Evolutionary conservation across 2,888 invertebrate species (phyloP).

Genomic region (Bimastos eiseni): DNA sequence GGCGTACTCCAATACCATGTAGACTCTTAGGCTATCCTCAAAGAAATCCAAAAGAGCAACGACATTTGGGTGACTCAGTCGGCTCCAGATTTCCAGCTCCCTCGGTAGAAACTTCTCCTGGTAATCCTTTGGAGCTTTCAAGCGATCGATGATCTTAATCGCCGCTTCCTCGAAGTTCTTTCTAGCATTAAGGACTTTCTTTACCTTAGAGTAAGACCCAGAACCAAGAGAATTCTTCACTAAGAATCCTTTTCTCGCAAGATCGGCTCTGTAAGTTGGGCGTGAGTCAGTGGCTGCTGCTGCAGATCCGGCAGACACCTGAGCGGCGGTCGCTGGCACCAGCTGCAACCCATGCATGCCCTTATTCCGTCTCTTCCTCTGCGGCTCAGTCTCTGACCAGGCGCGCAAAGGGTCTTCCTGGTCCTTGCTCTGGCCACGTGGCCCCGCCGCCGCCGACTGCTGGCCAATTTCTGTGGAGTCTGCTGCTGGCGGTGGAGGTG

Average conservation of each 20-base stretch:
- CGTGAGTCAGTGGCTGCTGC: background rate
- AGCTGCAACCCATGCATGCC: background rate
- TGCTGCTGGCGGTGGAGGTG: background rate
- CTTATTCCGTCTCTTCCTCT: background rate
- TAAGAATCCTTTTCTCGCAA: slow-evolving; percentile 55
- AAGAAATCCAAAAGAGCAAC: slow-evolving; percentile 46
- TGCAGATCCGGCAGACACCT: background rate
- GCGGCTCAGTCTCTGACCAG: background rate
- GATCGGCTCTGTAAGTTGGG: slow-evolving; percentile 54
- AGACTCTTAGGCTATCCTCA: slow-evolving; percentile 48
- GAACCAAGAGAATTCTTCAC: slow-evolving; percentile 56
- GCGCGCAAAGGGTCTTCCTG: slow-evolving; percentile 6
- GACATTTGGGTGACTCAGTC: slow-evolving; percentile 47
- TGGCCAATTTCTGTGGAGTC: background rate
- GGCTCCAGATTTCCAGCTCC: slow-evolving; percentile 49
- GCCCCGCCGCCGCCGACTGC: background rate
- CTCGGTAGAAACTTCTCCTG: slow-evolving; percentile 48
- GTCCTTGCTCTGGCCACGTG: background rate
- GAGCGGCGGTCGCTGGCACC: too few species aligned
- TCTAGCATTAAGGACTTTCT: slow-evolving; percentile 34
- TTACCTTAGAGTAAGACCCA: slow-evolving; percentile 58
- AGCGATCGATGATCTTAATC: slow-evolving; percentile 48
- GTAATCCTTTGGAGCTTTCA: slow-evolving; percentile 49
- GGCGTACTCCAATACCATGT: slow-evolving; percentile 63
- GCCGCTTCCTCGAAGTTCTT: slow-evolving; percentile 42